These are phyloP conservation scores for Odontesthes bonariensis DNA, from an alignment of 2,113 vertebrate species.

Conservation along the genomic window DNA sequence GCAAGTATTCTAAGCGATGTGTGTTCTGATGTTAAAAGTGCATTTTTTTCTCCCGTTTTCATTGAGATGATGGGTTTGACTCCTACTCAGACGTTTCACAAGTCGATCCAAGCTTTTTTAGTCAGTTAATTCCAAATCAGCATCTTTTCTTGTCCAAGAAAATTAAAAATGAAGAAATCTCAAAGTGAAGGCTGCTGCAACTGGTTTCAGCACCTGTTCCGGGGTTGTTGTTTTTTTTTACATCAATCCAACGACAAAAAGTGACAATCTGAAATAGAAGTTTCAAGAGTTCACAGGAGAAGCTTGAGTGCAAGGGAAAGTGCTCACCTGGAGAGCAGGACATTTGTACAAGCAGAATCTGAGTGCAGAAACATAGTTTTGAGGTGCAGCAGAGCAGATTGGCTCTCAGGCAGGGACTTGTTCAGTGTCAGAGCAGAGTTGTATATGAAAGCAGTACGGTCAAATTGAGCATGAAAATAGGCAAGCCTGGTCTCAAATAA, in stretches of 20 bases:
- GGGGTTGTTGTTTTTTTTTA: no score
- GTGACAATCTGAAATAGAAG: neutral
- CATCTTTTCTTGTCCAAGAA: neutral
- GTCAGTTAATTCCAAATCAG: neutral
- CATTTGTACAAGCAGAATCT: neutral
- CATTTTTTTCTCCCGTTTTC: conserved; percentile 18
- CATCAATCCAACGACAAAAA: no score
- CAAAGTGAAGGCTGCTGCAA: conserved; percentile 5
- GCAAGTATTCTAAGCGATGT: conserved; percentile 28
- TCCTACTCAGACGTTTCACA: conserved; percentile 3
- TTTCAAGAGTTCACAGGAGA: neutral
- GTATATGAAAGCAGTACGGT: neutral
- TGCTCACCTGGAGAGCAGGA: neutral
- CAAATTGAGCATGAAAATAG: neutral
- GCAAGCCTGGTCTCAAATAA: neutral
- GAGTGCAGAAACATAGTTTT: neutral
- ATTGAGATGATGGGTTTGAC: neutral
- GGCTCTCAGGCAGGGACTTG: no score
- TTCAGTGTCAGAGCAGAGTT: neutral
- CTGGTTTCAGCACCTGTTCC: conserved; percentile 12
- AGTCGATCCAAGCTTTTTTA: neutral
- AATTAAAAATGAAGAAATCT: neutral
- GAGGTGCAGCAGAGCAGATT: neutral
- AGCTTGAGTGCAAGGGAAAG: neutral
- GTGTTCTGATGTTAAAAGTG: conserved; percentile 39